phyloP scores from a whole-genome alignment of 2,797 vertebrate species.

The Leuciscus waleckii region DNA sequence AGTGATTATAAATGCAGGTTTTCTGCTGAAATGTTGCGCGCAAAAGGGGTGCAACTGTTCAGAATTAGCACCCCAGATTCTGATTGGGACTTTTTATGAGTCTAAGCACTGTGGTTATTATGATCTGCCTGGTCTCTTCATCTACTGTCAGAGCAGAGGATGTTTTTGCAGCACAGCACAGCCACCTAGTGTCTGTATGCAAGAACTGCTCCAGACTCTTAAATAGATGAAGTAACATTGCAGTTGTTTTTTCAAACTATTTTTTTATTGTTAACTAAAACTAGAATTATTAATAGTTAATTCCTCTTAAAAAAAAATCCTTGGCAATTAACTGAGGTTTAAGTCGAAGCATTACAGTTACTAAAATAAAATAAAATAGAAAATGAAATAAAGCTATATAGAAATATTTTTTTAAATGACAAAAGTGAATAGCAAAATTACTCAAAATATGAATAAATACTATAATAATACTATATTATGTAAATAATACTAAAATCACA shows the following conservation, averaged over 20 bases:
- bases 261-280: background rate
- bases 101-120: background rate
- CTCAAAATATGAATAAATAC: background rate
- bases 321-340: background rate
- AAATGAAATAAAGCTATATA: background rate
- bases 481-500: background rate
- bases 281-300: background rate
- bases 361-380: no score
- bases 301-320: background rate
- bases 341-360: background rate
- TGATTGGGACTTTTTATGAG: background rate
- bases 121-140: background rate
- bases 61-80: background rate
- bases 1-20: background rate
- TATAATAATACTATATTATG: background rate
- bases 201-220: constrained; percentile 11
- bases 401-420: background rate
- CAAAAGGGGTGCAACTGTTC: background rate
- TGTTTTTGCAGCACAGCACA: background rate
- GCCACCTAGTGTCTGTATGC: constrained; percentile 55
- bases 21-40: background rate
- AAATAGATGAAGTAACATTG: background rate
- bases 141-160: background rate
- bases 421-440: background rate
- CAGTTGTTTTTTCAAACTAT: background rate